Evolutionary conservation across 2,113 vertebrate genomes (phyloP).

Genomic region (Callithrix jacchus): DNA sequence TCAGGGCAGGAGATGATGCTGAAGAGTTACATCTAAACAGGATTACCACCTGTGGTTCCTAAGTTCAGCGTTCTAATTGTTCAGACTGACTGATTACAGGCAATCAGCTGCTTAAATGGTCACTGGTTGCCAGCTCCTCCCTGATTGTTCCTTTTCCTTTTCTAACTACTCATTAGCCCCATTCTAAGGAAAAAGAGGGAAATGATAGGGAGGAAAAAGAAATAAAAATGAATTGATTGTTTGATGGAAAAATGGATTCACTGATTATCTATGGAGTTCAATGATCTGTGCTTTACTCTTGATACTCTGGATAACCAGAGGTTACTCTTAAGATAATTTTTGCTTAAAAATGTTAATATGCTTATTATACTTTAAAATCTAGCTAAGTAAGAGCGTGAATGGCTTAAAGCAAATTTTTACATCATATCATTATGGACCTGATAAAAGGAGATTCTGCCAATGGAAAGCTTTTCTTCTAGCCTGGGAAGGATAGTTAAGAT

Average conservation of each 20-base stretch:
- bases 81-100: not conserved
- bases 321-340: slow-evolving; percentile 38
- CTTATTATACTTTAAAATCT: slow-evolving; percentile 47
- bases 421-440: slow-evolving; percentile 7
- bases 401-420: slow-evolving; percentile 45
- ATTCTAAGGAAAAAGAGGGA: not conserved
- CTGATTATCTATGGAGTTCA: slow-evolving; percentile 55
- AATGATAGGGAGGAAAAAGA: not conserved
- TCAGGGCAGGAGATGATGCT: not conserved
- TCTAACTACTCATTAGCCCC: not conserved
- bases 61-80: not conserved
- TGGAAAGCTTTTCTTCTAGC: slow-evolving; percentile 47
- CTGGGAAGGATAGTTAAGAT: slow-evolving; percentile 37
- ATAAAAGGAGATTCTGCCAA: slow-evolving; percentile 39
- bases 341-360: slow-evolving; percentile 58
- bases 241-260: slow-evolving; percentile 38
- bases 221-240: not conserved
- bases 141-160: not conserved
- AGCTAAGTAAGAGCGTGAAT: slow-evolving; percentile 29
- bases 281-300: slow-evolving; percentile 62
- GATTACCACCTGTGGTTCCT: not conserved
- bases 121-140: not conserved
- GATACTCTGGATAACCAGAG: slow-evolving; percentile 48
- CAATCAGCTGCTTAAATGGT: not conserved
- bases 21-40: not conserved